Conservation (phyloP, 2,888 invertebrate species). For the Chouioia cunea region DNA sequence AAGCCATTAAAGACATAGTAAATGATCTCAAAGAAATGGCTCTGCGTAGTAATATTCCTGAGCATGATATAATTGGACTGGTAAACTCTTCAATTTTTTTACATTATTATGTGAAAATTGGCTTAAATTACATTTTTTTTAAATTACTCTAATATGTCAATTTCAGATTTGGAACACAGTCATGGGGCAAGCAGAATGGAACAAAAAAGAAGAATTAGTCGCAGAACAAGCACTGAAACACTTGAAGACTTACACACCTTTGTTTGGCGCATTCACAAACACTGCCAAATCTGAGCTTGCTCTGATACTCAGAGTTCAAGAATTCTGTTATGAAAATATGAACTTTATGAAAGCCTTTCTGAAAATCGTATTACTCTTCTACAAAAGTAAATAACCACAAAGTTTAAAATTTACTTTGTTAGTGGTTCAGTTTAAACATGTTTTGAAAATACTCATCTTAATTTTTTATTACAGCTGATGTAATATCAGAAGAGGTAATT, state of each 20-base stretch:
- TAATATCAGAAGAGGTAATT: constrained; percentile 94
- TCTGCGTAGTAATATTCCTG: constrained; percentile 84
- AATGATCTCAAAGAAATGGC: constrained; percentile 89
- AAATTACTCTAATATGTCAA: constrained; percentile 8
- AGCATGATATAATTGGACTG: constrained; percentile 90
- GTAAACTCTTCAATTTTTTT: constrained; percentile 70
- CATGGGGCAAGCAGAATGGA: constrained; percentile 97
- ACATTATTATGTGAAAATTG: not conserved
- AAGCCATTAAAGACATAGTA: constrained; percentile 87
- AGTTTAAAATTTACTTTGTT: constrained; percentile 23
- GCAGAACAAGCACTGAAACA: constrained; percentile 96
- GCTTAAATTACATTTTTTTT: constrained; percentile 6
- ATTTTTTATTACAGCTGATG: constrained; percentile 76
- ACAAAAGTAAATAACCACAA: constrained; percentile 79
- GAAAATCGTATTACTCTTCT: constrained; percentile 95
- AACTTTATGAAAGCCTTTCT: constrained; percentile 98
- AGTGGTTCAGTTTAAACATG: not conserved
- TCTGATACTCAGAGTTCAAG: constrained; percentile 92
- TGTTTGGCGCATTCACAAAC: constrained; percentile 89
- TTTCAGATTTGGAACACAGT: constrained; percentile 91
- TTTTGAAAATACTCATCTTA: constrained; percentile 5
- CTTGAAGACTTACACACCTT: constrained; percentile 85
- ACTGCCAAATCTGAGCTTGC: constrained; percentile 89
- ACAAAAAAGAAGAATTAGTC: constrained; percentile 96
- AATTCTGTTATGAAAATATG: constrained; percentile 99